Base-by-base conservation (phyloP, 2,888 invertebrate species). In the Xestia ashworthii region DNA sequence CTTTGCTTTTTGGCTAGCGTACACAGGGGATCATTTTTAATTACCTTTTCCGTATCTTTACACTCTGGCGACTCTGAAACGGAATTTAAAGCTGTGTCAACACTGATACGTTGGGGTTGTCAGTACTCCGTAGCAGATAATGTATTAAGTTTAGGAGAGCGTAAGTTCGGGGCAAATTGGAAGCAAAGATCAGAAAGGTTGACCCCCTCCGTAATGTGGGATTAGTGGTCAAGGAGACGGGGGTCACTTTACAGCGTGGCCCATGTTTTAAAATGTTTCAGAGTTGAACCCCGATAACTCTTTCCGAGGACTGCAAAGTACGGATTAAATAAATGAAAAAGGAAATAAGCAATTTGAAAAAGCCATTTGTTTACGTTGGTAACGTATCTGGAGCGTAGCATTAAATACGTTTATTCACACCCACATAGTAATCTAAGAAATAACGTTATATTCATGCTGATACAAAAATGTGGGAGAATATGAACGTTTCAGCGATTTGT, bases 151-250 rank as follows among this genome's bases (percentile, higher is more conserved):
- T 84, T 82, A 83, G 66, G 62, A 84, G 65, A 72, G 86, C 60
- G 46, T 71, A 81, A 41, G 73, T 78, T 73, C 50, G 67, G 53
- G 66, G 74, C 9, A 71, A 74, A 82, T 82, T 86, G 78, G 74
- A 65, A 74, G 78, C 83, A 72, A 76, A 83, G 71, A 83, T 86
- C 86, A 68, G 78, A 78, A 78, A 78, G 86, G 83, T 82, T 84
- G 86, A 82, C 72, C 83, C 83, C 60, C n/a, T 62, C 71, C 60
- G 66, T 82, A 74, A 78, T 86, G 64, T 71, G 50, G 74, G 70
- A 84, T 84, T 86, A 86, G 86, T 73, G 83, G 83, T 82, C 66
- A 86, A 58, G 68, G 60, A 72, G 70, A 53, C 38, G 62, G 44
- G 85, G 85, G 25, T 76, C 25, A 72, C 65, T 60, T 70, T 44